Evolutionary conservation across 2,888 invertebrate genomes (phyloP), one percentile per base, ranked within the genome.

Genomic region (Epirrhoe tristata): DNA sequence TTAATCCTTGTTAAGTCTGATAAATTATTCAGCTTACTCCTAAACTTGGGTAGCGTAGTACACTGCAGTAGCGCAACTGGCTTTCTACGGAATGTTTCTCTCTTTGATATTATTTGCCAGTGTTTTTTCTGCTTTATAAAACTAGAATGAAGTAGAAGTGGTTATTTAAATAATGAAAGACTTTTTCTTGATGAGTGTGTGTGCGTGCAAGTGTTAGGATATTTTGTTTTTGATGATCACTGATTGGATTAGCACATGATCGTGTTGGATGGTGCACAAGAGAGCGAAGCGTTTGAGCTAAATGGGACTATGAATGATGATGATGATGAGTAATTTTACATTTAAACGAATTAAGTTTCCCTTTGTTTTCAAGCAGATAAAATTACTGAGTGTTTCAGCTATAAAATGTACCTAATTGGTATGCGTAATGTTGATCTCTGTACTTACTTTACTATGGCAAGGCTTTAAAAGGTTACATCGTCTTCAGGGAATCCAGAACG

Each of bases 1-100:
- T 88, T 89, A 90, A 89, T 87, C 86, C 87, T 84, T 81, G 85
- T 88, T 87, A 88, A 87, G 85, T 80, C 82, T 80, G 77, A 87
- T 90, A 82, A 88, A 89, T 90, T 86, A 90, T 91, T 89, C 86
- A 89, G 81, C 77, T 80, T 76, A 77, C 77, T 69, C 55, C 64
- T 68, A 61, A 64, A 68, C 68, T 61, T 55, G 58, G 58, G 17
- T 54, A 61, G 64, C 55, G 57, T 10, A 60, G 34, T 10, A 24
- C 34, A 54, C 55, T 16, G 6, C 43, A 56, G 46, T 31, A 46
- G 57, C 59, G 59, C 65, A 64, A 66, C 54, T 66, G 14, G 48
- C 12, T 48, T 48, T 48, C 16, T 43, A 43, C 39, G 14, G 48
- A 48, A 16, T 48, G 14, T 6, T 48, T 16, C 14, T 6, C 12